Evolutionary conservation across 2,888 invertebrate genomes (phyloP), one percentile per base, ranked within the genome.

Genomic region (Mimas tiliae): DNA sequence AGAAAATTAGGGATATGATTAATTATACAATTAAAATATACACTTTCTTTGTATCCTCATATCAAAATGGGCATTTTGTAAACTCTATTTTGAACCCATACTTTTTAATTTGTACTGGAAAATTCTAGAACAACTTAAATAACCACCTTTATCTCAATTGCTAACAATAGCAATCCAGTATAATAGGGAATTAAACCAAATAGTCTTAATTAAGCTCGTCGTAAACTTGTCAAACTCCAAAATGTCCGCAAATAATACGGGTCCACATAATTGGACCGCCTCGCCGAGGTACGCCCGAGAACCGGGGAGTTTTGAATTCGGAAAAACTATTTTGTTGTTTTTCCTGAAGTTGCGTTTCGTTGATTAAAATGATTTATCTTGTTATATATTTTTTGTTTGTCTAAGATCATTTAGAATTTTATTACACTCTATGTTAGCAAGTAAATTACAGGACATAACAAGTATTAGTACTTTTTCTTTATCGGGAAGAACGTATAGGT

Each of bases 241-340:
- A 65, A 64, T 65, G 62, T 62, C 50, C 42, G 38, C 55, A 65
- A 64, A 67, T 65, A 65, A 67, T 65, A 51, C 64, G 67, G 55
- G 53, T 62, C 62, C 65, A 65, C 52, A 34, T 62, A 19, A 58
- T 42, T 58, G 58, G 58, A 19, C 42, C 58, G 58, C 16, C 14
- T 63, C 65, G 65, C 53, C 63, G 68, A 62, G 47, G 38, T 19
- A 19, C 16, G 38, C 34, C 19, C 16, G 38, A 14, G 45, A 9
- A 42, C 12, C 38, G 16, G 9, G 52, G 52, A 58, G 42, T 58
- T 19, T 38, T 58, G 58, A 12, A 42, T 19, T 58, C 42, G 38
- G 16, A 38, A 58, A 42, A 58, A 38, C 55, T 42, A 58, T 42
- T 34, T 16, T 11, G 16, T 58, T 38, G 38, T 11, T 58, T n/a